phyloP scores from a whole-genome alignment of 2,113 vertebrate genomes.

The Sprattus sprattus region DNA sequence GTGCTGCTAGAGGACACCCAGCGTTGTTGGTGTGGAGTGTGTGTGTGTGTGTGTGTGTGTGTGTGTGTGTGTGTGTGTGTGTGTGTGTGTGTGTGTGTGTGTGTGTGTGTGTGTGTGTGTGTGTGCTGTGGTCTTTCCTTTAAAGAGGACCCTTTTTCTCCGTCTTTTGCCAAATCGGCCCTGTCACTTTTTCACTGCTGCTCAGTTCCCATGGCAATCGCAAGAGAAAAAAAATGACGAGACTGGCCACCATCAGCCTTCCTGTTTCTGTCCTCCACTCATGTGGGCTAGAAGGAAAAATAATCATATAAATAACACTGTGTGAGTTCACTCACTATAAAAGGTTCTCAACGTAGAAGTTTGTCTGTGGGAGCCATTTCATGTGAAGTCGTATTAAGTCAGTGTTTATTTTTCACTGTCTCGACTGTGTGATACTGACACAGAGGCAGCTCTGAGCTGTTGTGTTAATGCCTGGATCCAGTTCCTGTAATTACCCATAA shows the following conservation, averaged over 20 bases:
- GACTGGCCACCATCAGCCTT: constrained; percentile 30
- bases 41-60: constrained; percentile 2
- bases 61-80: constrained; percentile 12
- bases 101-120: not conserved
- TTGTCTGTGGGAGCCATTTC: not conserved
- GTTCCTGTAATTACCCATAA: constrained; percentile 20
- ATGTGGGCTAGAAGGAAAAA: not conserved
- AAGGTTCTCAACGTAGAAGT: not conserved
- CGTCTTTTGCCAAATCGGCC: constrained; percentile 36
- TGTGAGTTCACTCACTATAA: not conserved
- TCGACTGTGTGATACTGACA: not conserved
- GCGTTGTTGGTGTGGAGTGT: not conserved
- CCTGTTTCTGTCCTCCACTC: not conserved
- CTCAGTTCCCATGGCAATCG: not conserved
- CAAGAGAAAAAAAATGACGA: not conserved
- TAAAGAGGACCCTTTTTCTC: constrained; percentile 22
- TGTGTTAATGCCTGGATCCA: not conserved
- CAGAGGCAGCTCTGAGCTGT: constrained; percentile 1
- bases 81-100: too few species aligned
- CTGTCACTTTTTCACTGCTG: constrained; percentile 29
- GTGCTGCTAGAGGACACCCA: not conserved
- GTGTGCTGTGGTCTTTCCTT: not conserved
- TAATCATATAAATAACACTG: not conserved
- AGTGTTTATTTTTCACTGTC: not conserved
- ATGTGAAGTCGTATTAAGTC: not conserved